These are phyloP conservation scores for Phaetusa simplex DNA, from an alignment of 2,113 vertebrate genomes.

Conservation along the genomic window DNA sequence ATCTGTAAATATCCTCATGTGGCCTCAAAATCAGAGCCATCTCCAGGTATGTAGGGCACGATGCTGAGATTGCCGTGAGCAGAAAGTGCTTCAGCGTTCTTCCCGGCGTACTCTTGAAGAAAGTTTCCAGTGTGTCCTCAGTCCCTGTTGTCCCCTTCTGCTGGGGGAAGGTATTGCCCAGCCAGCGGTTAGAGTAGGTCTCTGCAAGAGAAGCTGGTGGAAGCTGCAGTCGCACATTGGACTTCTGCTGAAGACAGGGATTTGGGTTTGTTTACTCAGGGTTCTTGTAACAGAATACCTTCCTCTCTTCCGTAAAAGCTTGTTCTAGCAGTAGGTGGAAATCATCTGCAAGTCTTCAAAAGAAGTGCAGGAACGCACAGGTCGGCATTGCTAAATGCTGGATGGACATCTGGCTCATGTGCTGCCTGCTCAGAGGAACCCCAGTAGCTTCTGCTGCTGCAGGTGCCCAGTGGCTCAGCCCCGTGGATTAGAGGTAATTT, in stretches of 20 bases:
- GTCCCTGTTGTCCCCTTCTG: neutral
- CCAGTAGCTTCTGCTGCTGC: neutral
- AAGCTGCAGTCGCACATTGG: fast-evolving
- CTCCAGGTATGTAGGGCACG: neutral
- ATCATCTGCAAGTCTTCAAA: neutral
- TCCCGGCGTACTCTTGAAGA: neutral
- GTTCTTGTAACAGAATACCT: neutral
- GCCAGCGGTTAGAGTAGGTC: neutral
- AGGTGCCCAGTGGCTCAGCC: neutral
- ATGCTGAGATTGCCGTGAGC: neutral
- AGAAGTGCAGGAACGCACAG: neutral
- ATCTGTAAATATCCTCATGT: neutral
- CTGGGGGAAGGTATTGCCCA: neutral
- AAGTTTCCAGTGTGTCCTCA: neutral
- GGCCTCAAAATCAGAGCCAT: neutral
- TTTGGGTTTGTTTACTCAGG: neutral
- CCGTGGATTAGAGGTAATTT: neutral
- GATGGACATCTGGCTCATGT: fast-evolving
- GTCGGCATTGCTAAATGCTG: neutral
- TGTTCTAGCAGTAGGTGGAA: neutral
- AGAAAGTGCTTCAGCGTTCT: neutral
- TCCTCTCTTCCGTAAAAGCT: neutral
- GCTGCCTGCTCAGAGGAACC: neutral
- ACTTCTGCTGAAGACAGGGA: neutral
- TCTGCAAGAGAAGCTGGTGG: neutral